These are phyloP conservation scores for Drosophila hamatofila DNA, from an alignment of 2,888 invertebrate species.

Conservation along the genomic window DNA sequence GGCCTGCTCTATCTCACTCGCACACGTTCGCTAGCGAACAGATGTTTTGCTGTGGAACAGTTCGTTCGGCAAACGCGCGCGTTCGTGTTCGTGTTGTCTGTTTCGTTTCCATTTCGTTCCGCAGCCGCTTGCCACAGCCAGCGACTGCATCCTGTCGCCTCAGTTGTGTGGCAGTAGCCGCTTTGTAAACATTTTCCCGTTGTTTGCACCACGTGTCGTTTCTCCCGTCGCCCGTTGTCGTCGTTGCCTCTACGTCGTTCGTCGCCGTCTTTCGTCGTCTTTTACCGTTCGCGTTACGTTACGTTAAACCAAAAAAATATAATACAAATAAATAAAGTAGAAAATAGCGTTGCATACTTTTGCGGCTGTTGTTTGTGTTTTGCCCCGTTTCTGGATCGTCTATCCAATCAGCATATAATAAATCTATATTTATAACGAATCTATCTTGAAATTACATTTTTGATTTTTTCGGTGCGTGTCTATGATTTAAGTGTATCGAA, in stretches of 20 bases:
- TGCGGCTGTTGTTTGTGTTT: slow-evolving; percentile 52
- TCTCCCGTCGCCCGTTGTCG: slow-evolving; percentile 58
- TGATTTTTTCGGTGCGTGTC: slow-evolving; percentile 65
- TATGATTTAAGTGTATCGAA: slow-evolving; percentile 63
- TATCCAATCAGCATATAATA: slow-evolving; percentile 19
- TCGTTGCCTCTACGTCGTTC: slow-evolving; percentile 59
- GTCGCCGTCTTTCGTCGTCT: slow-evolving; percentile 66
- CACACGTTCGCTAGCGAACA: slow-evolving; percentile 49
- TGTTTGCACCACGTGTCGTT: slow-evolving; percentile 73
- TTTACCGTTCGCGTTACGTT: slow-evolving; percentile 55
- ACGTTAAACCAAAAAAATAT: slow-evolving; percentile 30
- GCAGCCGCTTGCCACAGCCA: slow-evolving; percentile 45
- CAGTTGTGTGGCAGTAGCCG: slow-evolving; percentile 80
- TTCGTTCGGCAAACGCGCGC: slow-evolving; percentile 33
- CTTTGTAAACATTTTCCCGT: slow-evolving; percentile 78
- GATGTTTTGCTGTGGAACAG: slow-evolving; percentile 48
- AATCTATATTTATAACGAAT: slow-evolving; percentile 9
- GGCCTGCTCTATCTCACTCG: slow-evolving; percentile 7
- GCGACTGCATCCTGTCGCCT: slow-evolving; percentile 71
- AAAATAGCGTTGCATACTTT: slow-evolving; percentile 40
- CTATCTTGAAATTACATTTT: slow-evolving; percentile 30
- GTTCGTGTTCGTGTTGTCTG: slow-evolving; percentile 48
- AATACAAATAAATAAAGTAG: background rate
- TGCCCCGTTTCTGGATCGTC: slow-evolving; percentile 17
- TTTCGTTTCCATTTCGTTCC: slow-evolving; percentile 68